phyloP scores from a whole-genome alignment of 2,888 invertebrate genomes.

The Latrodectus hesperus region DNA sequence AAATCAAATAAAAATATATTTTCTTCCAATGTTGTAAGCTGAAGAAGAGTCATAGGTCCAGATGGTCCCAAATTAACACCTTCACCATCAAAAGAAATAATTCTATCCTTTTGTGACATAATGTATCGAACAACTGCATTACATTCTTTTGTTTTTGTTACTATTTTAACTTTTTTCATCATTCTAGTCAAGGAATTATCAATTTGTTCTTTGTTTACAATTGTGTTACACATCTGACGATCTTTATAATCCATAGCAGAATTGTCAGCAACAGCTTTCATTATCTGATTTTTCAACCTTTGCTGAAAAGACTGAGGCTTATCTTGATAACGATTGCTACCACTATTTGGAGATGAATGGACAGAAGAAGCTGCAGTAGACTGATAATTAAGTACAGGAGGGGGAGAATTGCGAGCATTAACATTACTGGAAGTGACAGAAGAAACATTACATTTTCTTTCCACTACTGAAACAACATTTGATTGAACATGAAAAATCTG shows the following conservation, averaged over 20 bases:
- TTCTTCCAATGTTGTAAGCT: conserved; percentile 84
- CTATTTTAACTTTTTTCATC: conserved; percentile 86
- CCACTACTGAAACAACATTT: conserved; percentile 88
- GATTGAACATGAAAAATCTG: conserved; percentile 95
- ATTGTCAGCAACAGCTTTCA: conserved; percentile 92
- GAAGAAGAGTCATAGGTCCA: conserved; percentile 88
- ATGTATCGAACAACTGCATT: conserved; percentile 80
- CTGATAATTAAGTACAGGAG: conserved; percentile 24
- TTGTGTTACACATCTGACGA: conserved; percentile 20
- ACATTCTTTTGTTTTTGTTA: conserved; percentile 86
- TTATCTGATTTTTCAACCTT: conserved; percentile 89
- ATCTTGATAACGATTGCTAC: conserved; percentile 51
- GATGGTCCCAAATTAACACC: conserved; percentile 92
- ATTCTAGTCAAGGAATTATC: conserved; percentile 78
- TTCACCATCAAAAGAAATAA: conserved; percentile 91
- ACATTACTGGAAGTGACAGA: conserved; percentile 5
- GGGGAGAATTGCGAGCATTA: conserved; percentile 6
- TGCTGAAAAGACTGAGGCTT: conserved; percentile 88
- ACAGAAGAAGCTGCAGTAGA: conserved; percentile 19
- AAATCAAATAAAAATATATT: conserved; percentile 92
- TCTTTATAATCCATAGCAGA: conserved; percentile 79
- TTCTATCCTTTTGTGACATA: conserved; percentile 72
- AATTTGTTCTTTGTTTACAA: conserved; percentile 47
- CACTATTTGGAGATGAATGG: conserved; percentile 57
- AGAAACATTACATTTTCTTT: conserved; percentile 43